Evolutionary conservation across 2,113 vertebrate genomes (phyloP).

Genomic region (Glaucomys volans): DNA sequence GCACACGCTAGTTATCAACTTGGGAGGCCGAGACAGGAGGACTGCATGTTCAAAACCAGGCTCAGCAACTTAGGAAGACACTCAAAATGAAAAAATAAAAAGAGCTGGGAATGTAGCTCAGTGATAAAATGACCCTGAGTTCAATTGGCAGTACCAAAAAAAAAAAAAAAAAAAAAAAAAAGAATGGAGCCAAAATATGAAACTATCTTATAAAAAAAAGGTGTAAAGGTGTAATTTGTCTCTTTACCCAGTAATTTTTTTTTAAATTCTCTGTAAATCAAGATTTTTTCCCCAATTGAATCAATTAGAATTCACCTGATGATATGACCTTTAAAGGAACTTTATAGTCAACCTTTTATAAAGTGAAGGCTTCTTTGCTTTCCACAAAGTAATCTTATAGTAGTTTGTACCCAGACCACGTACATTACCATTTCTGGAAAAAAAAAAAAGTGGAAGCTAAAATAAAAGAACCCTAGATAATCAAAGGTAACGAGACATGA

Average conservation of each 20-base stretch:
- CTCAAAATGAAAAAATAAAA: too few species aligned
- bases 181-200: background rate
- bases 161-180: too few species aligned
- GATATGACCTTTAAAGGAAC: background rate
- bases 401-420: background rate
- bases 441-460: background rate
- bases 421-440: background rate
- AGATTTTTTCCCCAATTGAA: background rate
- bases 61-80: too few species aligned
- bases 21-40: too few species aligned
- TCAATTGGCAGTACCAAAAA: too few species aligned
- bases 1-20: too few species aligned
- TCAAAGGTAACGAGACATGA: background rate
- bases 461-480: background rate
- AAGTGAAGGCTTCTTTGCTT: background rate
- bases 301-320: constrained; percentile 37
- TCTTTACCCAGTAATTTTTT: background rate
- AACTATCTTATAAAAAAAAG: background rate
- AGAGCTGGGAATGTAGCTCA: too few species aligned
- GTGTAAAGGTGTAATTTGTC: background rate
- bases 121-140: too few species aligned
- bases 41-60: too few species aligned
- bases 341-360: constrained; percentile 1
- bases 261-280: background rate
- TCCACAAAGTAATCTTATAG: background rate